Base-by-base conservation (phyloP, 2,797 vertebrate species). In the Phaenicophaeus curvirostris region DNA sequence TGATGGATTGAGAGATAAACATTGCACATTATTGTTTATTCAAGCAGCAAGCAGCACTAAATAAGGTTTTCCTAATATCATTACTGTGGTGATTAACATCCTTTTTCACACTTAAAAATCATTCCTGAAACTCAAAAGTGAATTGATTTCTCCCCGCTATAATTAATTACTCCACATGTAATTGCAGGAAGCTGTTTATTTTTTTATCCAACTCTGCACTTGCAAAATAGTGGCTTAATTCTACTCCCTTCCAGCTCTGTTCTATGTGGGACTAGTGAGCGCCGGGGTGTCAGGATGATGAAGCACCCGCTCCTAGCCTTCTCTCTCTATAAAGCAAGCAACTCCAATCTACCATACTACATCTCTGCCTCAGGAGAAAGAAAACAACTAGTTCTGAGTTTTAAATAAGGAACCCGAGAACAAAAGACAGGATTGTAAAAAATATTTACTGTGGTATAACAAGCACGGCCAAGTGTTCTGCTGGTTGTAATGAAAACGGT, bases 31-130 rank as follows among this genome's bases (percentile, higher is more conserved):
- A 42, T 13, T 95, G 87, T 95, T 95, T 92, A 96, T 93, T 94
- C 94, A 96, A 94, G 85, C 92, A 97, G 90, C 81, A 85, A 92
- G 89, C 75, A 96, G 94, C 86, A 94, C 87, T 92, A 91, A 96
- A 87, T 84, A 92, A 78, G 57, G 69, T 94, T 95, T 96, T 93
- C 94, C 96, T 96, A 94, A 95, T 95, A 96, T 85, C 91, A 95
- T 96, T 94, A 81, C 96, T 72, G 77, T 53, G 51, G 75, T 92
- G 85, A 97, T 97, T 96, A 97, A 92, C 85, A 92, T 83, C 94
- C 93, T 93, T 95, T 96, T 85, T 92, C 94, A 95, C 93, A 90
- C 93, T 97, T 94, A 97, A 97, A 97, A 97, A 93, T 88, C 59
- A 96, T 93, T 90, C 93, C 86, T 96, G 80, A 85, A 96, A 85